These are phyloP conservation scores for Chaetops frenatus DNA, from an alignment of 2,113 vertebrate genomes.

Conservation along the genomic window DNA sequence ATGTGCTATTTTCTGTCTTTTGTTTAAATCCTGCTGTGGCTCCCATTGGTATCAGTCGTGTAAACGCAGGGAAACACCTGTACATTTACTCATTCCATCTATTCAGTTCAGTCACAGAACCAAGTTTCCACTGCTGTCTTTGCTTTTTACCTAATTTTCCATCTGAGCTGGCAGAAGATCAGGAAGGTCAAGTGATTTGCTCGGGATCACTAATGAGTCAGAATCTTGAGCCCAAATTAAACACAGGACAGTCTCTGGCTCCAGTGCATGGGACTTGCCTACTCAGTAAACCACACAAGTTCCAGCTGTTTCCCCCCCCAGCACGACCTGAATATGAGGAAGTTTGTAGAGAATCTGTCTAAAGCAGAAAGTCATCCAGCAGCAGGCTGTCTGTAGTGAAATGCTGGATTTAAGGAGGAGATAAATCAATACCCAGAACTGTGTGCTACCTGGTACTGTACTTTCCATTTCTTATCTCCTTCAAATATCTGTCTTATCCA, in stretches of 20 bases:
- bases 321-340: slow-evolving; percentile 44
- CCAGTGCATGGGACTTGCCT: not conserved
- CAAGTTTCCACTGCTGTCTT: slow-evolving; percentile 14
- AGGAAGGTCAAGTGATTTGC: slow-evolving; percentile 44
- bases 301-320: slow-evolving; percentile 19
- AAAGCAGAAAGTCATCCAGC: not conserved
- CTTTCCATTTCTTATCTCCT: not conserved
- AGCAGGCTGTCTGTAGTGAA: not conserved
- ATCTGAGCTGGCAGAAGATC: slow-evolving; percentile 49
- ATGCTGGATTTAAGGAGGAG: not conserved
- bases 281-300: not conserved
- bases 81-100: slow-evolving; percentile 3
- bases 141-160: slow-evolving; percentile 46
- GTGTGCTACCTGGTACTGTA: not conserved
- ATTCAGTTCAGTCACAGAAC: not conserved
- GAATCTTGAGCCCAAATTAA: slow-evolving; percentile 16
- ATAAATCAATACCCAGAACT: not conserved
- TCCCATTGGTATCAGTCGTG: not conserved
- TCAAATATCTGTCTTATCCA: not conserved
- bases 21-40: not conserved
- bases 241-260: not conserved
- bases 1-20: not conserved
- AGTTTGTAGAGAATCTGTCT: slow-evolving; percentile 20
- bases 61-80: slow-evolving; percentile 28
- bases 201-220: slow-evolving; percentile 49